Evolutionary conservation across 1,140 invertebrate genomes (phyloP), one percentile per base, ranked within the genome.

Genomic region (Drosophila sturtevanti): DNA sequence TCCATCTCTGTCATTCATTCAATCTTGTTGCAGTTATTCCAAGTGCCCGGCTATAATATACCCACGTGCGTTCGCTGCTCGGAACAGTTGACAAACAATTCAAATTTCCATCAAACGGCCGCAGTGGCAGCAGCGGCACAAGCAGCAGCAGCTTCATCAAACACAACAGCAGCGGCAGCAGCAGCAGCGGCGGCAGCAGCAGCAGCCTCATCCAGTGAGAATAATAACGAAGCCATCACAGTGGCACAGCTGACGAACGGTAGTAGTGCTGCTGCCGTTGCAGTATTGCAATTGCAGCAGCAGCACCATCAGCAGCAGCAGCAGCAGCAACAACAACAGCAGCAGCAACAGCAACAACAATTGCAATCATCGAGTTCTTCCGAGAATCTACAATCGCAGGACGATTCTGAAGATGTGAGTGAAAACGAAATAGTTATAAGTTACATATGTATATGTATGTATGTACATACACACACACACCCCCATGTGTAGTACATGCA

Each of bases 31-130:
- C 81, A 92, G 91, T 75, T 92, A 73, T 92, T 91, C 66, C 91
- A 92, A 81, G 90, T 92, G 64, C 89, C 91, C 70, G 90, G 91
- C 63, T 92, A 91, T 81, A 91, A 89, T 75, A 89, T 91, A 84
- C 90, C 90, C 72, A 91, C 91, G 70, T 92, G 91, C 89, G 89
- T 90, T 16, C 91, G 91, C 79, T 92, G 91, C 78, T 91, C 91
- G 27, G 91, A 92, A 72, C 91, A 91, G 80, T 81, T 92, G 69
- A 91, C 91, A 62, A 89, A 75, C 64, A 92, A 91, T 67, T 73
- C 86, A 21, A 90, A 84, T 62, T 91, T 91, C 59, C 90, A 91
- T 91, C 90, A 90, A 63, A 66, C 90, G 56, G 79, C 73, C 60
- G 76, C 84, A 16, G 75, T 68, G 38, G 74, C 68, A 51, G 63